Base-by-base conservation (phyloP, 2,888 invertebrate species). In the Melieria omissa region DNA sequence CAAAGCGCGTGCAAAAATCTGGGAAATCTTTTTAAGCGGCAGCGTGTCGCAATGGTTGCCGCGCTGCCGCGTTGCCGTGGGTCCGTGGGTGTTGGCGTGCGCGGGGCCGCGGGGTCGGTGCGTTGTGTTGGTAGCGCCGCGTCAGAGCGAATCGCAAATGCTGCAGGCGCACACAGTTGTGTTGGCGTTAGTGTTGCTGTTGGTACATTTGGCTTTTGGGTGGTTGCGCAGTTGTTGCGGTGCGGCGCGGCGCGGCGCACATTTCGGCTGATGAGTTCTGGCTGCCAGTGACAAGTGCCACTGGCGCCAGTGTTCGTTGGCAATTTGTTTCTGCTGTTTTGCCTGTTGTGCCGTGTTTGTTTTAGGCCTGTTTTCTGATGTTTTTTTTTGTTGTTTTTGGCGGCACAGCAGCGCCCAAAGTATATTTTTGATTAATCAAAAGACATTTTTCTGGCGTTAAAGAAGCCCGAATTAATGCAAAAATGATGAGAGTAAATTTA, bases 401-500 rank as follows among this genome's bases (percentile, higher is more conserved):
- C 14, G 52, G 57, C 29, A 57, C 29, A 29, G 57, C 29, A 57
- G 57, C 14, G 29, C 29, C 29, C 12, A 61, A 61, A 46, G 71
- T 61, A 65, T 60, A 65, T 71, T 71, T 75, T 78, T 78, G 78
- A 78, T 77, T 78, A 76, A 78, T 78, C 76, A 76, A 75, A 75
- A 74, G 69, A 75, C 62, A 76, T 76, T 72, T 78, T 77, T 73
- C 62, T 70, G 73, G 77, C 77, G 80, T 80, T 81, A 81, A 83
- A 81, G 79, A 78, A 82, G 81, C 80, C 79, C 76, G 80, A 84
- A 84, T 84, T 85, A 84, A 85, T 84, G 82, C 81, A 82, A 82
- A 82, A 83, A 84, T 84, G 83, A 84, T 83, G 81, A 84, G 81
- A 81, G 82, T 81, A 83, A 84, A 85, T 84, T 84, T 84, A 84